Evolutionary conservation across 37 sponge, comb jelly and placozoan genomes (phyloP), one percentile per base, ranked within the genome.

Genomic region (Axinella damicornis): DNA sequence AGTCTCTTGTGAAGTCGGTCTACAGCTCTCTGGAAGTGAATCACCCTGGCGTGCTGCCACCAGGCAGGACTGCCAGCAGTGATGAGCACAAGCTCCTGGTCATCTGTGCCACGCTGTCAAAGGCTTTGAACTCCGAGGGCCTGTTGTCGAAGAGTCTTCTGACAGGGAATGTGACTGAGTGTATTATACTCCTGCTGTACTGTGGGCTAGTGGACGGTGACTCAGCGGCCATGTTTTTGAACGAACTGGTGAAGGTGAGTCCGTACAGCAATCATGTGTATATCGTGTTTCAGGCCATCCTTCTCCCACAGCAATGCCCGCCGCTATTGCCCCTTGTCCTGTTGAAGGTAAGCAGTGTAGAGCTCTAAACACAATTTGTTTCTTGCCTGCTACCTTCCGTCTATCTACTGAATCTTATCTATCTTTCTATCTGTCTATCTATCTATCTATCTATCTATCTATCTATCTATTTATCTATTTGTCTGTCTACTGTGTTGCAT

Each of bases 1-100:
- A 11, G 21, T 34, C 27, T 28, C 72, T 82, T 21, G 30, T 60
- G 32, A 57, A 61, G 41, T 32, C 72, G 1, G 62, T 61, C 27
- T 71, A 58, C 18, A 59, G 82, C 40, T 60, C 28, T 11, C 61
- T 82, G 40, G 82, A 82, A 27, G 35, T 72, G 14, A 82, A 71
- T 25, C 30, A 70, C 30, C 35, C 27, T 9, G 5, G 0, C 20
- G 40, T 82, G 73, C 9, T 46, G 46, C 46, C 46, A 9, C 46
- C 46, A 9, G 6, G 2, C 25, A 27, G 25, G 67, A 66, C 2
- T 66, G 28, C 67, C 31, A 17, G 67, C 4, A 9, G 46, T 9
- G 46, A 46, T 31, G 19, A 64, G 46, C 69, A 46, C 53, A 58
- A 60, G 73, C 62, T 71, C 21, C 57, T 82, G 2, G 57, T 58